Base-by-base conservation (phyloP, 2,113 vertebrate genomes). In the Semnornis frantzii region DNA sequence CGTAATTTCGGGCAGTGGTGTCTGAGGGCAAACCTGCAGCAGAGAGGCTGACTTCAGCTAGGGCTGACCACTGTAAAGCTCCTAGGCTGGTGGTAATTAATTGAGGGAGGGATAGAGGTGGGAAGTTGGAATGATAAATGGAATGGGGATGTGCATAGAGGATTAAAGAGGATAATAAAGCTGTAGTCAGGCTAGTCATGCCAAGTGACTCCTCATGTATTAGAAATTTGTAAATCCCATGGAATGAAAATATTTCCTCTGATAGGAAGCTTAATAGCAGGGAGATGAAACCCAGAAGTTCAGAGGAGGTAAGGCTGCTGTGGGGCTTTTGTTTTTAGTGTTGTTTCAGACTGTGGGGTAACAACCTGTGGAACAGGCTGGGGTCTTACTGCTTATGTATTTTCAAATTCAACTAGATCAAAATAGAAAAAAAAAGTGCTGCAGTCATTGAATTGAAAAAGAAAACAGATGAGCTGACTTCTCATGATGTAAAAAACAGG, bases 81-180 rank as follows among this genome's bases (percentile, higher is more conserved):
- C 30, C 7, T 31, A 24, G 39, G 42, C 55, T 59, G 65, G 17
- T 17, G 15, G 59, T 18, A 20, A 16, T 48, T 58, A 34, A 30
- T 9, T 20, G 55, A 57, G 28, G 55, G 30, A 50, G 71, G 48
- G 42, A 3, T 10, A 3, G 46, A 21, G 54, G 7, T 5, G 55
- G 77, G 3, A 27, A 31, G 21, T 30, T 19, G 2, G 31, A 66
- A 19, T 5, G 46, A 15, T 50, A 31, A 80, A 73, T 16, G 42
- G n/a, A 27, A 15, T 76, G 52, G 74, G 37, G 74, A 63, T 87
- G n/a, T 80, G 44, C 50, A 10, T 9, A n/a, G 64, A 59, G 50
- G 86, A 73, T 94, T 91, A 73, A 42, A 70, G 30, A 75, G n/a
- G 71, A 60, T 73, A 33, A 85, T 72, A 63, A 37, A 79, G 21